Conservation (phyloP, 2,888 invertebrate genomes). For the Phorcus lineatus region DNA sequence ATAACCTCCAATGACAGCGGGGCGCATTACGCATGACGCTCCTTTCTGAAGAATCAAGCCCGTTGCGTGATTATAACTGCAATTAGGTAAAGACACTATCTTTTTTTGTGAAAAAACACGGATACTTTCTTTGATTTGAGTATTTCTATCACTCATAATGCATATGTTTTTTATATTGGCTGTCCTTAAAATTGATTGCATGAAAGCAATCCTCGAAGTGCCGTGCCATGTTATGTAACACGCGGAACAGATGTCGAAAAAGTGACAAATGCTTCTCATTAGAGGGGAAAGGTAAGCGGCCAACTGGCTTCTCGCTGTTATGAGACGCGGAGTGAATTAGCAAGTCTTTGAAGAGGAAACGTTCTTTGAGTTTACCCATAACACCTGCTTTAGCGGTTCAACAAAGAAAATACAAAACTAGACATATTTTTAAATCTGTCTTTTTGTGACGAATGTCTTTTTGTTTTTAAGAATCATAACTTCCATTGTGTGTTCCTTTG, state of each 20-base stretch:
- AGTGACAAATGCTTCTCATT: conserved; percentile 3
- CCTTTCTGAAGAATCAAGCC: not conserved
- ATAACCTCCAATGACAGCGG: not conserved
- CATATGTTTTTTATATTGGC: conserved; percentile 4
- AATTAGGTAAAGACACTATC: not conserved
- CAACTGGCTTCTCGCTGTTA: not conserved
- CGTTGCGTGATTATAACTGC: not conserved
- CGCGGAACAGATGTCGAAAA: not conserved
- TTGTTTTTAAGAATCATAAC: too few relatives aligned
- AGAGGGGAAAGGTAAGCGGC: not conserved
- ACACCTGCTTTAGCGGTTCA: not conserved
- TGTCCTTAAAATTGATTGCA: conserved; percentile 1
- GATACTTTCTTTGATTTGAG: not conserved
- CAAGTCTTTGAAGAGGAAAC: not conserved
- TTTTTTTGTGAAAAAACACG: not conserved
- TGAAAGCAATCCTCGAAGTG: not conserved
- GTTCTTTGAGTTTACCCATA: not conserved
- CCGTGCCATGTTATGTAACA: not conserved
- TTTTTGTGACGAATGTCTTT: too few relatives aligned
- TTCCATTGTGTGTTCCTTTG: too few relatives aligned
- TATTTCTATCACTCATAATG: conserved; percentile 5
- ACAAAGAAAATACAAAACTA: not conserved
- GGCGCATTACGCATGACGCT: not conserved
- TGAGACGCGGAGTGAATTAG: not conserved
- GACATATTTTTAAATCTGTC: not conserved